Base-by-base conservation (phyloP, 2,888 invertebrate genomes). In the Epirrhoe alternata region DNA sequence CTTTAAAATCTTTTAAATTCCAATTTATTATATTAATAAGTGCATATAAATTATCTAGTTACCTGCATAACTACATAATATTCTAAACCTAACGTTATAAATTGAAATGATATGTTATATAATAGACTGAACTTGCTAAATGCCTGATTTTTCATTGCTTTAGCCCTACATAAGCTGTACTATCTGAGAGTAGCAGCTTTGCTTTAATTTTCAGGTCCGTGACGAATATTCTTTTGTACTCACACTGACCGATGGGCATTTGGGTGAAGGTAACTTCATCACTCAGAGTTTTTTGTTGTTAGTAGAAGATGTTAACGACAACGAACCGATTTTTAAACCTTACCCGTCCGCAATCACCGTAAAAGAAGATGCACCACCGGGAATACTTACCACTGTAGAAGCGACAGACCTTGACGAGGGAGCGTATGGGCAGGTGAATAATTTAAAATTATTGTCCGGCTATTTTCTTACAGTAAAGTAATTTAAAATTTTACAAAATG, bases 251-350 rank as follows among this genome's bases (percentile, higher is more conserved):
- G 98, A 98, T 88, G 97, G 97, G 71, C 95, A 96, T 81, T 95
- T 98, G 73, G 97, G 97, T 30, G 97, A 97, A 73, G 97, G 97
- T 65, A 97, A 97, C 87, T 97, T 95, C 87, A 97, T 98, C 76
- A 98, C 97, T 0, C 98, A 98, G 91, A 97, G 98, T 83, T 95
- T 98, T 77, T 93, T 98, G 73, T 90, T 98, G 59, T 94, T 98
- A 77, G 97, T 98, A 53, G 98, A 98, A 91, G 98, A 98, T 85
- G 96, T 97, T 53, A 98, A 98, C 83, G 98, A 98, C 92, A 98
- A 98, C 92, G 96, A 96, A 80, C 98, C 98, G 35, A 94, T 97
- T 72, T 98, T 98, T 87, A 95, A 96, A 85, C 96, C 97, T 17
- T 97, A 97, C 89, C 97, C 97, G 77, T 96, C 97, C 52, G 97